These are phyloP conservation scores for Sebastes oblongus DNA, from an alignment of 2,797 vertebrate species.

Conservation along the genomic window DNA sequence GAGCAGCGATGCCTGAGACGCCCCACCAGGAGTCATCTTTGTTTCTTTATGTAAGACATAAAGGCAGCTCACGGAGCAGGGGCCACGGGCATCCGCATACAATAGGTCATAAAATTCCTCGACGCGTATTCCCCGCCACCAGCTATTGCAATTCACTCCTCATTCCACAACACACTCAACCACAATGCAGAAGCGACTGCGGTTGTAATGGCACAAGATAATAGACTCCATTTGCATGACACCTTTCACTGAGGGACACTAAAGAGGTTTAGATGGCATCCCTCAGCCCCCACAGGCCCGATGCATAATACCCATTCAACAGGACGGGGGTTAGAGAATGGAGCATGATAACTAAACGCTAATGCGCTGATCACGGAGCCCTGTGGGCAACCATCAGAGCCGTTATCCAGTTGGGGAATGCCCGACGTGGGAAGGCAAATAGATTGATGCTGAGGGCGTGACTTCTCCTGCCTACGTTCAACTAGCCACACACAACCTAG, in stretches of 20 bases:
- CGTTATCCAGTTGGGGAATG: constrained; percentile 46
- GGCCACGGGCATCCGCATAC: constrained; percentile 56
- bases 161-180: constrained; percentile 43
- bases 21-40: constrained; percentile 65
- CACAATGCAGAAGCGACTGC: constrained; percentile 38
- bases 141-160: constrained; percentile 50
- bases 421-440: constrained; percentile 51
- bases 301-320: constrained; percentile 59
- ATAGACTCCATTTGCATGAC: constrained; percentile 74
- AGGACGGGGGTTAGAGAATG: constrained; percentile 36
- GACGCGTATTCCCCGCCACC: constrained; percentile 51
- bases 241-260: constrained; percentile 68
- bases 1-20: constrained; percentile 42
- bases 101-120: constrained; percentile 71
- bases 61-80: constrained; percentile 61
- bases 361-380: constrained; percentile 52
- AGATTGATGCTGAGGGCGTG: constrained; percentile 45
- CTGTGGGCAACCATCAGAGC: constrained; percentile 44
- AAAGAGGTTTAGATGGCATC: constrained; percentile 66
- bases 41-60: constrained; percentile 55
- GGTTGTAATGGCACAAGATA: constrained; percentile 60
- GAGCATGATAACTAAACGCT: constrained; percentile 46
- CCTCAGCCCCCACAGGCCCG: constrained; percentile 43
- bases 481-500: constrained; percentile 40
- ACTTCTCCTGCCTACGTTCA: constrained; percentile 57